A percentile compares a stretch with the other conserved stretches of the same genome.
Conservation (phyloP, 2,888 invertebrate species). For the Calliopum simillimum region DNA sequence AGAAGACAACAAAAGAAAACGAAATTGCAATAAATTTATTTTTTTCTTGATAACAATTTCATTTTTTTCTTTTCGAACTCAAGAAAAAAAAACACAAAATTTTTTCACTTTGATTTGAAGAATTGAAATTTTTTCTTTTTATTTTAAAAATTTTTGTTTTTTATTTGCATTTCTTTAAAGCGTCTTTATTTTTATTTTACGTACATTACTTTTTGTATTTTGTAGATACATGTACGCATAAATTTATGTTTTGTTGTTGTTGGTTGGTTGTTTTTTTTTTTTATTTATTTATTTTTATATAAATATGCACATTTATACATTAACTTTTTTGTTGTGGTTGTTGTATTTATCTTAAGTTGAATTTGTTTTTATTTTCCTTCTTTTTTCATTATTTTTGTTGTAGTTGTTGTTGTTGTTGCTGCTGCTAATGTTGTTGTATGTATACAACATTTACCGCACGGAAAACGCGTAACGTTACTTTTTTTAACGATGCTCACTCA, state of each 20-base stretch:
- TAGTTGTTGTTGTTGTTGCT: slow-evolving; percentile 28
- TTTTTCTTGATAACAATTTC: background rate
- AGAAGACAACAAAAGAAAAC: background rate
- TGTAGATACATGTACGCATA: slow-evolving; percentile 12
- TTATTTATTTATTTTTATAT: background rate
- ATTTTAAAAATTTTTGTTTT: background rate
- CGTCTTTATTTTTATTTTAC: background rate
- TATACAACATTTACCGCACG: slow-evolving; percentile 50
- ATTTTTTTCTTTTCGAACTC: slow-evolving; percentile 13
- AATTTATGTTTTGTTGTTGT: slow-evolving; percentile 18
- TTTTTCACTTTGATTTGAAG: slow-evolving; percentile 13
- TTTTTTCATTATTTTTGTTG: slow-evolving; percentile 41
- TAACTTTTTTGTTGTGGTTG: background rate
- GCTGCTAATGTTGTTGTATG: slow-evolving; percentile 41
- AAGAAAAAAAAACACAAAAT: background rate
- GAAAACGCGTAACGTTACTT: slow-evolving; percentile 53
- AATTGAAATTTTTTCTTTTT: background rate
- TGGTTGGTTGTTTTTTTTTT: slow-evolving; percentile 7
- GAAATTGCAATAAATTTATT: slow-evolving; percentile 28
- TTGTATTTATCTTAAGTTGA: slow-evolving; percentile 24
- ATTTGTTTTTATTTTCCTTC: slow-evolving; percentile 25
- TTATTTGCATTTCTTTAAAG: no score
- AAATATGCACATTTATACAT: slow-evolving; percentile 13
- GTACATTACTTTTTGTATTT: background rate
- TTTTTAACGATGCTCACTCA: slow-evolving; percentile 58